Percentiles rank a stretch among this genome's conserved stretches.
Evolutionary conservation across 2,113 vertebrate genomes (phyloP).

Genomic region (Axis porcinus): DNA sequence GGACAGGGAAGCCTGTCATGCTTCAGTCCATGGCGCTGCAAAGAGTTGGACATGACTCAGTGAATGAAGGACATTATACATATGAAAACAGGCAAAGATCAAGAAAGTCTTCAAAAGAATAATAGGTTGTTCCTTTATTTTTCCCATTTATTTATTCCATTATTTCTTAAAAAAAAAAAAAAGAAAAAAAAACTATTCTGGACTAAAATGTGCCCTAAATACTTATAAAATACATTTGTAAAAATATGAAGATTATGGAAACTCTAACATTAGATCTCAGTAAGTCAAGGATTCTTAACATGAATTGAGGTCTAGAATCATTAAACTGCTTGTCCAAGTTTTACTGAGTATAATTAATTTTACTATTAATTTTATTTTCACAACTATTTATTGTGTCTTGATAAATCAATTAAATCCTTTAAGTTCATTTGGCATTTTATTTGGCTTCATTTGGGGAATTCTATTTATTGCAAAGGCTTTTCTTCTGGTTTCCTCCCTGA

Average conservation of each 20-base stretch:
- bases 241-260: background rate
- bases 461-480: background rate
- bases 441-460: background rate
- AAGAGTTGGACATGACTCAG: background rate
- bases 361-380: constrained; percentile 7
- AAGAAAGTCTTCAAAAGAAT: background rate
- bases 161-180: background rate
- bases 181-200: background rate
- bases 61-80: background rate
- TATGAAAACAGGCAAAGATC: background rate
- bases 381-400: background rate
- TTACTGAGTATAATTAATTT: background rate
- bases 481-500: background rate
- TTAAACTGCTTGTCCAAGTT: background rate
- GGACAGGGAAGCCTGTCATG: background rate
- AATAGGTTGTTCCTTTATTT: background rate
- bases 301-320: background rate
- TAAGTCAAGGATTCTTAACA: background rate
- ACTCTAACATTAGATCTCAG: background rate
- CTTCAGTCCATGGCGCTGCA: background rate
- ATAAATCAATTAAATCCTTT: constrained; percentile 13
- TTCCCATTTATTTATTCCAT: background rate
- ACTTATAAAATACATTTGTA: background rate
- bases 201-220: background rate
- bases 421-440: background rate